A percentile compares a stretch with the other conserved stretches of the same genome.
Evolutionary conservation across 2,113 vertebrate genomes (phyloP).

Genomic region (Triplophysa rosa): DNA sequence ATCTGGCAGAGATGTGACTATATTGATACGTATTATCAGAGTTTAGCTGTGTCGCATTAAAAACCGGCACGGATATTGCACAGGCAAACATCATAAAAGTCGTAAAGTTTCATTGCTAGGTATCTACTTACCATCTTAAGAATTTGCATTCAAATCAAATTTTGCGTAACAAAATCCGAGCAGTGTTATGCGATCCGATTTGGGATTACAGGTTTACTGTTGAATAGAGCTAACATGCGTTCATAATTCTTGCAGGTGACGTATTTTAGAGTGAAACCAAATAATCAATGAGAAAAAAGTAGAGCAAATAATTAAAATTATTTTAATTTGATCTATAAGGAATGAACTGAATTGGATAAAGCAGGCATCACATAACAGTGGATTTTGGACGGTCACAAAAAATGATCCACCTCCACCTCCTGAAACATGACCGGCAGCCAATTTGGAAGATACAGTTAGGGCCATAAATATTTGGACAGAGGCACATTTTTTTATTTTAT

Average conservation of each 20-base stretch:
- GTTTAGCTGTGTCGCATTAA: slow-evolving; percentile 26
- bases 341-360: background rate
- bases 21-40: slow-evolving; percentile 29
- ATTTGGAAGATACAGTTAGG: no score
- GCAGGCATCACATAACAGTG: background rate
- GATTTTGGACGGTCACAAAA: no score
- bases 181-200: background rate
- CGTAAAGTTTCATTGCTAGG: background rate
- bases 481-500: no score
- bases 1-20: slow-evolving; percentile 5
- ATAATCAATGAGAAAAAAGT: background rate
- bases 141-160: slow-evolving; percentile 10
- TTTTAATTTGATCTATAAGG: background rate
- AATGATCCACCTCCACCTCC: background rate
- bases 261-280: background rate
- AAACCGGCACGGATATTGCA: slow-evolving; percentile 2
- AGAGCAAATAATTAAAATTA: no score
- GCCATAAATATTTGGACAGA: no score
- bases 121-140: background rate
- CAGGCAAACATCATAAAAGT: background rate
- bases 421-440: background rate
- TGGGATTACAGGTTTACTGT: background rate
- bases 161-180: slow-evolving; percentile 15
- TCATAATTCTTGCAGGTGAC: background rate
- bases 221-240: background rate